phyloP scores from a whole-genome alignment of 1,140 invertebrate species.

The Cydia amplana region DNA sequence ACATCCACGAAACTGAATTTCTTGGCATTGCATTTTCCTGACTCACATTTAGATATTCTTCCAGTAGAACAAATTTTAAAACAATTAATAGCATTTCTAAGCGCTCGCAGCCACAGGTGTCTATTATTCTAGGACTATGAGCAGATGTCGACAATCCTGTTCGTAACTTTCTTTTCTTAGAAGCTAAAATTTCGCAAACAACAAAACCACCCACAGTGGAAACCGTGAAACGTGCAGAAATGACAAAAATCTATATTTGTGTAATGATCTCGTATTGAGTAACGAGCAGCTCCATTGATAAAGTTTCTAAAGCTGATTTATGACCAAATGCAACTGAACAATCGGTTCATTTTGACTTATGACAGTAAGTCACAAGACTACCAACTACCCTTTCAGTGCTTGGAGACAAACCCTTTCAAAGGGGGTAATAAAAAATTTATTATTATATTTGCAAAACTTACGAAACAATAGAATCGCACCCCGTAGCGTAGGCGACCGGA shows the following conservation, averaged over 20 bases:
- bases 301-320: conserved; percentile 71
- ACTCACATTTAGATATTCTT: conserved; percentile 2
- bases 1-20: conserved; percentile 34
- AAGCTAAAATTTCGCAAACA: conserved; percentile 56
- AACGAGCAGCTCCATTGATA: conserved; percentile 59
- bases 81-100: conserved; percentile 17
- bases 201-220: conserved; percentile 66
- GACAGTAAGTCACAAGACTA: conserved; percentile 53
- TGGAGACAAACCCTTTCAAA: conserved; percentile 75
- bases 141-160: conserved; percentile 47
- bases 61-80: conserved; percentile 19
- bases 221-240: conserved; percentile 67
- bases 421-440: conserved; percentile 76
- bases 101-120: conserved; percentile 53
- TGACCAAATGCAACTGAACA: conserved; percentile 73
- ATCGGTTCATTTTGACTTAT: conserved; percentile 71
- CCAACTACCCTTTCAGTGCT: conserved; percentile 68
- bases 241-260: conserved; percentile 77
- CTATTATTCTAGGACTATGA: conserved; percentile 45
- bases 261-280: conserved; percentile 76
- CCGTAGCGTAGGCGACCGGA: conserved; percentile 54
- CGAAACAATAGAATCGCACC: conserved; percentile 63
- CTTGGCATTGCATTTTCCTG: neutral
- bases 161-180: conserved; percentile 70
- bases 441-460: conserved; percentile 77